Percentiles rank a stretch among this genome's conserved stretches.
Evolutionary conservation across 2,797 vertebrate genomes (phyloP).

Genomic region (Peromyscus nudipes): DNA sequence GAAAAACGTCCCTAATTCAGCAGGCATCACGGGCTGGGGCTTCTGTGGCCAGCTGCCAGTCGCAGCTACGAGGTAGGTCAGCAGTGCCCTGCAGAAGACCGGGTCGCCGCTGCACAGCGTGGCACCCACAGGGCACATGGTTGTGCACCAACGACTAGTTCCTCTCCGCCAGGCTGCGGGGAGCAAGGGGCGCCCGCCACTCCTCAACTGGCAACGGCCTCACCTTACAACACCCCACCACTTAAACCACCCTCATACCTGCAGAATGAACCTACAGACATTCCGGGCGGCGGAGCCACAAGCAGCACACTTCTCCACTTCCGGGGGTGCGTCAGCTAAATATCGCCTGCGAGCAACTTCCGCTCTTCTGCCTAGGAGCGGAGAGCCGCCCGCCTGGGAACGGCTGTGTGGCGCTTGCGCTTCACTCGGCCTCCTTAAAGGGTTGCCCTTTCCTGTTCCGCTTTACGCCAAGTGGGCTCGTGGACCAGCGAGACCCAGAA

Average conservation of each 20-base stretch:
- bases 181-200: rapidly evolving
- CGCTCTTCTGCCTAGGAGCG: background rate
- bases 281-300: rapidly evolving
- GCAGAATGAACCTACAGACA: rapidly evolving
- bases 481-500: background rate
- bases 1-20: background rate
- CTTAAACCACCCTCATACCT: rapidly evolving
- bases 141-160: background rate
- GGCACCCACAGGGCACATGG: background rate
- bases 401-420: background rate
- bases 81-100: background rate
- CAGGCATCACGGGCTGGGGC: no score
- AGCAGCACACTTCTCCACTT: rapidly evolving
- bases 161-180: background rate
- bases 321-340: conserved; percentile 63
- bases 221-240: rapidly evolving
- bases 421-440: background rate
- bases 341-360: conserved; percentile 60
- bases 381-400: conserved; percentile 36
- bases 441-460: conserved; percentile 42
- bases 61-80: background rate
- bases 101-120: background rate
- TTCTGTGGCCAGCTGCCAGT: rapidly evolving
- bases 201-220: background rate
- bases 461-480: rapidly evolving